Evolutionary conservation across 2,888 invertebrate species (phyloP).

Genomic region (Eupithecia inturbata): DNA sequence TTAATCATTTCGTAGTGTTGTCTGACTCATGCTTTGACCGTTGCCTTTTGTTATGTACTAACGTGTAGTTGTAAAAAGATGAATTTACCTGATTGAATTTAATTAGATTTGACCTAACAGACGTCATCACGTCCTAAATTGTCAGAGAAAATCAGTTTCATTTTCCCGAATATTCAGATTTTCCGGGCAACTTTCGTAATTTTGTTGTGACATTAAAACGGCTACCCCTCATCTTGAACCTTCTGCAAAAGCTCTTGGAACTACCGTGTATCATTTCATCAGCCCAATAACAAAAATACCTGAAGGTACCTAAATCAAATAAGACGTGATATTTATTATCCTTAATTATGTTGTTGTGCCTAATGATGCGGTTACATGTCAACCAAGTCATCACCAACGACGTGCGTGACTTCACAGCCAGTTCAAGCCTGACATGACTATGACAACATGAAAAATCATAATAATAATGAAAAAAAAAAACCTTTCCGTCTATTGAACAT

Average conservation of each 20-base stretch:
- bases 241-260: not conserved
- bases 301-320: not conserved
- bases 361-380: too few species aligned
- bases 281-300: not conserved
- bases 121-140: not conserved
- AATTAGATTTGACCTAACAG: not conserved
- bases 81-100: not conserved
- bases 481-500: too few species aligned
- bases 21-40: constrained; percentile 28
- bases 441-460: too few species aligned
- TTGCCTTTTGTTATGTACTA: too few species aligned
- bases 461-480: too few species aligned
- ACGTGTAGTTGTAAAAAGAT: not conserved
- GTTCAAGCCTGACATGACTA: too few species aligned
- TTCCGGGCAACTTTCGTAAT: not conserved
- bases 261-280: not conserved
- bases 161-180: not conserved
- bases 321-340: not conserved
- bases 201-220: not conserved
- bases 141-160: not conserved
- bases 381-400: too few species aligned
- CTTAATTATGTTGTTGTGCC: too few species aligned
- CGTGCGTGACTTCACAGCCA: too few species aligned
- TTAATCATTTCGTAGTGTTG: constrained; percentile 30
- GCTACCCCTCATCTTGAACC: not conserved